Evolutionary conservation across 37 sponge, comb jelly and placozoan species (phyloP).

Genomic region (Beroe forskalii): DNA sequence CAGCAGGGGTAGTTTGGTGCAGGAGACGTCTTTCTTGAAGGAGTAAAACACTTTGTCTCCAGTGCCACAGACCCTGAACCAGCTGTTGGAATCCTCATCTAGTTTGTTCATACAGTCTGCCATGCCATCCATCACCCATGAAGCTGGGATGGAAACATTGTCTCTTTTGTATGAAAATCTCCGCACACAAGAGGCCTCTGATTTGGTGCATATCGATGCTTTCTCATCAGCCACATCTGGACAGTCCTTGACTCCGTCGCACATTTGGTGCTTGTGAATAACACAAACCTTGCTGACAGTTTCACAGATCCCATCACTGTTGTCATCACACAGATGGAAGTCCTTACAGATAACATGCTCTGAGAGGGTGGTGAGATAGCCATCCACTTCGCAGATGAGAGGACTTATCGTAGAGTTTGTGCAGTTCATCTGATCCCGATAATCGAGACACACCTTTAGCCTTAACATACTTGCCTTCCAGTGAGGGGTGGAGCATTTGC

Average conservation of each 20-base stretch:
- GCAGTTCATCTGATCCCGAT: not conserved
- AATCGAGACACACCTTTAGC: not conserved
- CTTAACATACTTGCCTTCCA: not conserved
- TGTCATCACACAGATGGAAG: not conserved
- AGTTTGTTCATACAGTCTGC: not conserved
- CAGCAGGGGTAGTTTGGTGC: not conserved
- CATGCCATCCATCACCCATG: not conserved
- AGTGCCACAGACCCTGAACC: not conserved
- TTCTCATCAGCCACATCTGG: not conserved
- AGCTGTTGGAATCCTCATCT: not conserved
- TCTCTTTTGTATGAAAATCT: not conserved
- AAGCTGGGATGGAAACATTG: not conserved
- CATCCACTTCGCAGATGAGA: not conserved
- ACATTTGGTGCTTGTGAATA: not conserved
- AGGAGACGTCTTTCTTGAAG: not conserved
- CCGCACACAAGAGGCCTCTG: not conserved
- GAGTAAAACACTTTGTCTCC: not conserved
- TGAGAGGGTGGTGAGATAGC: not conserved
- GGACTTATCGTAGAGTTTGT: not conserved
- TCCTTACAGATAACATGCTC: not conserved
- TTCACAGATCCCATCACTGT: not conserved
- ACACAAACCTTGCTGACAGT: not conserved
- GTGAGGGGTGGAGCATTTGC: not conserved
- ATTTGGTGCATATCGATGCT: not conserved
- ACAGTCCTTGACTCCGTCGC: not conserved